A percentile compares a stretch with the other conserved stretches of the same genome.
These are phyloP conservation scores for Carabus problematicus DNA, from an alignment of 2,888 invertebrate species.

Conservation along the genomic window DNA sequence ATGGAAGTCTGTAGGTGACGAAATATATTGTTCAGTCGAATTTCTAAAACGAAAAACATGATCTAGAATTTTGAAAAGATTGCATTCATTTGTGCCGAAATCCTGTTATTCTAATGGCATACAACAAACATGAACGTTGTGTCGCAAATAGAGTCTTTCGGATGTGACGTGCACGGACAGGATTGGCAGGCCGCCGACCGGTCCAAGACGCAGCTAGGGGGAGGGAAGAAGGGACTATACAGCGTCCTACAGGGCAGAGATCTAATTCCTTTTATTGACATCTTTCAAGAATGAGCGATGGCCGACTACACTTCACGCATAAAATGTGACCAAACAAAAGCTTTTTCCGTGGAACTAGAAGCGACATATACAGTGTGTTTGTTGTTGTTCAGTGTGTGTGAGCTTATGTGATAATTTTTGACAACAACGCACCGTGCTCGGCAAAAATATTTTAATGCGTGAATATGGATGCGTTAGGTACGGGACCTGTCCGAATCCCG, in stretches of 20 bases:
- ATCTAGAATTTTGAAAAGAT: neutral
- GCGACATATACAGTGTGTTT: neutral
- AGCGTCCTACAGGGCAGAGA: slow-evolving; percentile 31
- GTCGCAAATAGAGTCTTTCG: slow-evolving; percentile 31
- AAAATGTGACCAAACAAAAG: slow-evolving; percentile 41
- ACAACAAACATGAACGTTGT: slow-evolving; percentile 26
- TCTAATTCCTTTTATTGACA: slow-evolving; percentile 44
- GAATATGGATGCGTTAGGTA: slow-evolving; percentile 47
- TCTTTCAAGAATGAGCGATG: slow-evolving; percentile 44
- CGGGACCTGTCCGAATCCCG: slow-evolving; percentile 45
- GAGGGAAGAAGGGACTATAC: neutral
- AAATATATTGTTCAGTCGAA: neutral
- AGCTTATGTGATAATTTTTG: slow-evolving; percentile 33
- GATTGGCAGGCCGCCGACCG: slow-evolving; percentile 15
- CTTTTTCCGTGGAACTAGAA: neutral
- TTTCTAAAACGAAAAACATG: slow-evolving; percentile 14
- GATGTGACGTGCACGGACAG: slow-evolving; percentile 20
- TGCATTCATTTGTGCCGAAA: too few relatives aligned
- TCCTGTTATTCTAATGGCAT: neutral
- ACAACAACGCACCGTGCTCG: slow-evolving; percentile 26
- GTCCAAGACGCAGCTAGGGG: neutral
- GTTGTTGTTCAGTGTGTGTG: too few relatives aligned
- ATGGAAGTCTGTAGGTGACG: neutral
- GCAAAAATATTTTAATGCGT: slow-evolving; percentile 48
- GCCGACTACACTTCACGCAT: slow-evolving; percentile 41